Evolutionary conservation across 2,797 vertebrate species (phyloP), one percentile per base, ranked within the genome.

Genomic region (Sebastes hopkinsi): DNA sequence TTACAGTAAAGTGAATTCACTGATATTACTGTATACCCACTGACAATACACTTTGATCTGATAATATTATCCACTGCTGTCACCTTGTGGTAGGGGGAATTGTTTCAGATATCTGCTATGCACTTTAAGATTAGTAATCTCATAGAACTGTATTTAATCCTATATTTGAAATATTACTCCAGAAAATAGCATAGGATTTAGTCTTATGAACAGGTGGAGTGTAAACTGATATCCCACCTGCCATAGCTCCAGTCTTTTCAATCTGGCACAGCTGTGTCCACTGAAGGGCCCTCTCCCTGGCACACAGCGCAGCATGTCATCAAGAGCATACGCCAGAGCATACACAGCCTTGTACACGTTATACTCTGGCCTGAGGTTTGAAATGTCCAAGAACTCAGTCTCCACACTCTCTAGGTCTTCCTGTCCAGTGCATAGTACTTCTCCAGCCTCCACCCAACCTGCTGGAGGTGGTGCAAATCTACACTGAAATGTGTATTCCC

Each of bases 261-360:
- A 75, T 59, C 13, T 86, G 1, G 78, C 92, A 89, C 94, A 95
- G 83, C 87, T 87, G 32, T 87, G 23, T 14, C 77, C 77, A 1
- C 9, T 73, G 71, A 94, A 93, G 50, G 93, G 93, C 16, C 93
- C 92, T 73, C 64, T 88, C 0, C 88, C 92, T 1, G 90, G 82
- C 34, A 85, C 82, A 80, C 94, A 94, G 2, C 25, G 69, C 65
- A 91, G 64, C 50, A 94, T 66, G 6, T 90, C 76, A 73, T 95
- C 73, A 7, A 95, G 81, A 1, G 92, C 92, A 50, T 94, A 72
- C 1, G 92, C 93, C 55, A 95, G 80, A 18, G 94, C 89, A 77
- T 94, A 94, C 50, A 95, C 94, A 25, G 94, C 93, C 46, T 89
- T 89, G 68, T 87, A 87, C 9, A 87, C 54, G 18, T 87, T 89